Percentiles rank a stretch among this genome's conserved stretches.
Evolutionary conservation across 2,888 invertebrate species (phyloP).

Genomic region (Daptonema setosum): DNA sequence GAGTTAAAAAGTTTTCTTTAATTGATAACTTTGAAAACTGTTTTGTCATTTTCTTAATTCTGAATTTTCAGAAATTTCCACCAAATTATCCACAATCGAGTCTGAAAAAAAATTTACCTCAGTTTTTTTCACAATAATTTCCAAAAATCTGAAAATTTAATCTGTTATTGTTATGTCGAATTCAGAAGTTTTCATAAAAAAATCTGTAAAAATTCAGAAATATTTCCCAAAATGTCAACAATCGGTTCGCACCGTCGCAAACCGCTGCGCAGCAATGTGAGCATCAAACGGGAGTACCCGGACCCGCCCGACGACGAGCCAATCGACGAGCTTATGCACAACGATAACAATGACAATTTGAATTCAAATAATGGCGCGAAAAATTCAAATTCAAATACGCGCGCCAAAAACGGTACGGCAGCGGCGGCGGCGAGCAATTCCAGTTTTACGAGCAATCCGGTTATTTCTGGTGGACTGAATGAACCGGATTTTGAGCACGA

Average conservation of each 20-base stretch:
- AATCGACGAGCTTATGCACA: constrained; percentile 5
- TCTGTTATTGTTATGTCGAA: not conserved
- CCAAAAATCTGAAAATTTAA: not conserved
- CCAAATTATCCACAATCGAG: not conserved
- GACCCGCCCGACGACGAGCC: not conserved
- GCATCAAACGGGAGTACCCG: not conserved
- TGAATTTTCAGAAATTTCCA: not conserved
- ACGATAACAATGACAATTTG: too few species aligned
- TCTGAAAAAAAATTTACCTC: too few species aligned
- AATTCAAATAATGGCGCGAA: too few species aligned
- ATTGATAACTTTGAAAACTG: not conserved
- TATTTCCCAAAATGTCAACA: not conserved
- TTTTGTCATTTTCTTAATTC: not conserved
- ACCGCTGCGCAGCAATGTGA: not conserved
- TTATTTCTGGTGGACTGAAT: too few species aligned
- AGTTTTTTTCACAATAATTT: not conserved
- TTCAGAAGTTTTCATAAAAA: not conserved
- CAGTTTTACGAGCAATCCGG: too few species aligned
- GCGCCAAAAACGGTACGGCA: too few species aligned
- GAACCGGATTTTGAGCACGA: too few species aligned
- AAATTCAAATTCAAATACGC: too few species aligned
- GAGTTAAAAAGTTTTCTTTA: too few species aligned
- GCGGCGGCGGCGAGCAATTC: too few species aligned
- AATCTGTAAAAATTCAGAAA: not conserved
- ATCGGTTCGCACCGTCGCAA: not conserved